Conservation (phyloP, 2,888 invertebrate genomes). For the Lasioglossum calceatum region DNA sequence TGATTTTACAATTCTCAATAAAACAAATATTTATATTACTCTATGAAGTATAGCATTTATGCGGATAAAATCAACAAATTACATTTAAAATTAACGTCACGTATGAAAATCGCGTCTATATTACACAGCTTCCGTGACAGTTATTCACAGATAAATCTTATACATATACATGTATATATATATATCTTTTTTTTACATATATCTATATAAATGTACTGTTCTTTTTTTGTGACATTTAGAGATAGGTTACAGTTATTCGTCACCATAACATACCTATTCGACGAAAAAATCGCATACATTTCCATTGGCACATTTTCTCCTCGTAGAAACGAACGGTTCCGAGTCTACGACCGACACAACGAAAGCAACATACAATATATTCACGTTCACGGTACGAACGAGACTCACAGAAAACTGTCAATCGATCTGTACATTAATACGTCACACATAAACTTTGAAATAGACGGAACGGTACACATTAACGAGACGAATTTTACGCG, state of each 20-base stretch:
- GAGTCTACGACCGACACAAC: constrained; percentile 52
- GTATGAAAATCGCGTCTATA: constrained; percentile 67
- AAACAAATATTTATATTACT: constrained; percentile 58
- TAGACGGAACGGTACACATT: constrained; percentile 66
- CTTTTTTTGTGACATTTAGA: constrained; percentile 54
- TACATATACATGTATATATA: background rate
- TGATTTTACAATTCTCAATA: constrained; percentile 21
- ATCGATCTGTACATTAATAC: constrained; percentile 56
- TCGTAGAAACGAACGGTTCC: constrained; percentile 42
- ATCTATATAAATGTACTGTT: constrained; percentile 47
- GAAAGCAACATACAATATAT: constrained; percentile 56
- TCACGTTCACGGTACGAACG: constrained; percentile 46
- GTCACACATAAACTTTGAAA: constrained; percentile 69
- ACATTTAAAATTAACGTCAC: constrained; percentile 45
- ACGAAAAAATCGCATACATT: constrained; percentile 48
- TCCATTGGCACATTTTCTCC: constrained; percentile 68
- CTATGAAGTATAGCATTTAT: constrained; percentile 47
- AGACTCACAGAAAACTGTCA: constrained; percentile 18
- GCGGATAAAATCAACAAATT: constrained; percentile 46
- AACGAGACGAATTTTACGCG: constrained; percentile 62
- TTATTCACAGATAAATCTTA: constrained; percentile 60
- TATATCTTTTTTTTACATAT: constrained; percentile 49
- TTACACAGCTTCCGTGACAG: constrained; percentile 53
- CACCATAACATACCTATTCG: constrained; percentile 29
- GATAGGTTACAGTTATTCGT: constrained; percentile 57